Evolutionary conservation across 30 jellyfish, hydroid and myxozoan species (phyloP).

Genomic region (Morbakka virulenta): DNA sequence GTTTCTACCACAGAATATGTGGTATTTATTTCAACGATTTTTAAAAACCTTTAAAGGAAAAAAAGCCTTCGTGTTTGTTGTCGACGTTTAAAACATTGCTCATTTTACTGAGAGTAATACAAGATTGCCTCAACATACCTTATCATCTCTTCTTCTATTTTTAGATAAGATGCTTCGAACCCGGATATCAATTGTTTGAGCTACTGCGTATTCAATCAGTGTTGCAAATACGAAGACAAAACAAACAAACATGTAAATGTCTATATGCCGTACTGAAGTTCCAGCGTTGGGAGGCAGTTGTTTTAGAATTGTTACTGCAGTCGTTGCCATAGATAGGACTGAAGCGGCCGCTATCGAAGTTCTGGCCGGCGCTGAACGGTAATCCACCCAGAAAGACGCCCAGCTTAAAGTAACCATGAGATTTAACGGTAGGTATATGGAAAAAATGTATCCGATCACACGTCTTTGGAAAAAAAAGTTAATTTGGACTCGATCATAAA

Average conservation of each 20-base stretch:
- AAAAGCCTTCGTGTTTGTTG: too few relatives aligned
- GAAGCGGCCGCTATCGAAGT: slow-evolving; percentile 40
- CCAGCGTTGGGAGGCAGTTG: slow-evolving; percentile 9
- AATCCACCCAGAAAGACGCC: slow-evolving; percentile 62
- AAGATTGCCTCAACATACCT: too few relatives aligned
- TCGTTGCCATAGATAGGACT: slow-evolving; percentile 24
- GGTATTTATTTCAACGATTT: too few relatives aligned
- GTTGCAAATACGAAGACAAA: slow-evolving; percentile 51
- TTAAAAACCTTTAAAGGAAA: too few relatives aligned
- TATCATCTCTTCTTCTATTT: too few relatives aligned
- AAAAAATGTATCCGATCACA: slow-evolving; percentile 1
- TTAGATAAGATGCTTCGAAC: neutral
- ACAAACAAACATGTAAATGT: slow-evolving; percentile 53
- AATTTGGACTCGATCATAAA: slow-evolving; percentile 23
- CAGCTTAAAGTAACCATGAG: slow-evolving; percentile 58
- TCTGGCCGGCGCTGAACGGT: slow-evolving; percentile 72
- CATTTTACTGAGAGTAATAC: too few relatives aligned
- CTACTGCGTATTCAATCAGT: slow-evolving; percentile 62
- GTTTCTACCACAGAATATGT: too few relatives aligned
- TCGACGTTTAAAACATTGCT: too few relatives aligned
- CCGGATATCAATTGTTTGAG: slow-evolving; percentile 55
- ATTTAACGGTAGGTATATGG: slow-evolving; percentile 50
- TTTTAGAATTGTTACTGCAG: slow-evolving; percentile 12
- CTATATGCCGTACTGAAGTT: slow-evolving; percentile 16
- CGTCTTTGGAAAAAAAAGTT: slow-evolving; percentile 39